Conservation (phyloP, 2,113 vertebrate genomes). For the Toxostoma redivivum region DNA sequence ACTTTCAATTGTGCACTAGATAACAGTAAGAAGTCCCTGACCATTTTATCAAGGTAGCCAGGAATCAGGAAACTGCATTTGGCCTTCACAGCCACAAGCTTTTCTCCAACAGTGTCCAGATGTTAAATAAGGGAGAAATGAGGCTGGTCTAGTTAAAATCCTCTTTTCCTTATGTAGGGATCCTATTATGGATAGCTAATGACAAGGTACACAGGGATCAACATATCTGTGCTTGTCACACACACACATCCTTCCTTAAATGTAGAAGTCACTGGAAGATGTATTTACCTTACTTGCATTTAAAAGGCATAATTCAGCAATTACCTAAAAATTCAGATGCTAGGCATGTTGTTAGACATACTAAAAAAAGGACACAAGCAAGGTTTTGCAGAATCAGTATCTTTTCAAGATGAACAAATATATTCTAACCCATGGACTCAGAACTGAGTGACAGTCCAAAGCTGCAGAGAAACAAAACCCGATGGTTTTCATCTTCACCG, state of each 20-base stretch:
- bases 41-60: neutral
- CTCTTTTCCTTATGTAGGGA: neutral
- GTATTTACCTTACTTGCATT: neutral
- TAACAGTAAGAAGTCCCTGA: neutral
- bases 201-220: neutral
- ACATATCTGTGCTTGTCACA: neutral
- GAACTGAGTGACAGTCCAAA: neutral
- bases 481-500: neutral
- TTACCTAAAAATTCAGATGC: neutral
- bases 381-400: neutral
- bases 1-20: neutral
- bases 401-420: neutral
- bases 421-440: neutral
- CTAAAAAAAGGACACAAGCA: neutral
- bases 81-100: neutral
- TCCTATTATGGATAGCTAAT: neutral
- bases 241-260: neutral
- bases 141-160: neutral
- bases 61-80: neutral
- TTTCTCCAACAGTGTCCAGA: neutral
- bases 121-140: neutral
- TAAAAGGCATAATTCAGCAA: neutral
- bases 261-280: neutral
- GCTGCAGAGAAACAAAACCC: neutral
- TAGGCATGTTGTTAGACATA: neutral